These are phyloP conservation scores for Ptychadena robeensis DNA, from an alignment of 2,797 vertebrate species.

Conservation along the genomic window DNA sequence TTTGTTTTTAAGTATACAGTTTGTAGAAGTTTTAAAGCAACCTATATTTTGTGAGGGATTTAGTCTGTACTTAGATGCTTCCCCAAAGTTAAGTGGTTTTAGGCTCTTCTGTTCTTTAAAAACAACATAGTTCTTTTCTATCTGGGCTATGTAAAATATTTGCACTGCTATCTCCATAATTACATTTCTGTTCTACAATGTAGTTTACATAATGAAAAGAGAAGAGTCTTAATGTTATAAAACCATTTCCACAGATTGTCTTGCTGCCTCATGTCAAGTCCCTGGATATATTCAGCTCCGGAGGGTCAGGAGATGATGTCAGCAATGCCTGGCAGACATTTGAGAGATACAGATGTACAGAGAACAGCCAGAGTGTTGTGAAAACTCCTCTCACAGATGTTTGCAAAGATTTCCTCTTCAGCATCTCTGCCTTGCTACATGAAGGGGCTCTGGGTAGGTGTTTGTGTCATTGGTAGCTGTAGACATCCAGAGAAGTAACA, in stretches of 20 bases:
- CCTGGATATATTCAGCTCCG: slow-evolving; percentile 87
- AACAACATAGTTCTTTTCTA: neutral
- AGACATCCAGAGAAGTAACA: too few species aligned
- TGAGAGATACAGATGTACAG: slow-evolving; percentile 92
- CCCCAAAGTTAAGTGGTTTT: neutral
- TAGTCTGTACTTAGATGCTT: neutral
- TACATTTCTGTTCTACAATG: neutral
- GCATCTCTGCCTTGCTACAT: slow-evolving; percentile 92
- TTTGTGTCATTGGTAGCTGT: neutral
- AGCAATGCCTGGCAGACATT: slow-evolving; percentile 90
- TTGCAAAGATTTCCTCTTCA: slow-evolving; percentile 92
- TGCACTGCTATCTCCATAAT: neutral
- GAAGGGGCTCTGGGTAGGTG: slow-evolving; percentile 86
- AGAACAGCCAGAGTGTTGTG: slow-evolving; percentile 90
- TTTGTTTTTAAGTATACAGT: neutral
- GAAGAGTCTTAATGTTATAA: neutral
- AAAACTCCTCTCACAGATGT: slow-evolving; percentile 92
- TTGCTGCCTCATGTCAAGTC: slow-evolving; percentile 95
- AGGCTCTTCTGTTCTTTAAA: neutral
- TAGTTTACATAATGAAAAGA: neutral
- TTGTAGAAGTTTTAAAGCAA: neutral
- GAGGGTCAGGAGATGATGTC: slow-evolving; percentile 82
- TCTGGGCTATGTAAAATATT: neutral
- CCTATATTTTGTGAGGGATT: neutral
- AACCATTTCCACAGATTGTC: slow-evolving; percentile 80